Percentiles rank a stretch among this genome's conserved stretches.
Evolutionary conservation across 1,140 invertebrate species (phyloP).

Genomic region (Harpegnathos saltator): DNA sequence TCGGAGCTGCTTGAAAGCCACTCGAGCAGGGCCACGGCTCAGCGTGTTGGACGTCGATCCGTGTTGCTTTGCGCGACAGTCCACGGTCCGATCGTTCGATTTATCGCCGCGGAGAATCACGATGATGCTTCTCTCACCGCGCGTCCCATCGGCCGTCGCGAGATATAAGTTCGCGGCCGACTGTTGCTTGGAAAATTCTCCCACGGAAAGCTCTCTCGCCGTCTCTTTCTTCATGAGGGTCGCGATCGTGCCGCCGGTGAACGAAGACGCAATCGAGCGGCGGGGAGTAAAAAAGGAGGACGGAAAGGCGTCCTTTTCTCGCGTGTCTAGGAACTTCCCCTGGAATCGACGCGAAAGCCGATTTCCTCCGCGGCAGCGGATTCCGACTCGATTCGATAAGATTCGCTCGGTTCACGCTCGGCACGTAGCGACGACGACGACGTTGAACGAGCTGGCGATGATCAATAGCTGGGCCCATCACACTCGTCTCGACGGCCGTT

Average conservation of each 20-base stretch:
- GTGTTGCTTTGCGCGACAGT: background rate
- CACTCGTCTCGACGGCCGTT: background rate
- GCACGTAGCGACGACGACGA: background rate
- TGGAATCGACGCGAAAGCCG: background rate
- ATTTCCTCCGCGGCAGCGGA: background rate
- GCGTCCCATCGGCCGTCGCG: background rate
- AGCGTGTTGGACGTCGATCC: background rate
- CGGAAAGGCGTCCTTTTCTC: background rate
- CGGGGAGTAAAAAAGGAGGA: conserved; percentile 16
- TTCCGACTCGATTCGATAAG: background rate
- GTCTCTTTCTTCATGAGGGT: background rate
- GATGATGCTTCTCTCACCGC: background rate
- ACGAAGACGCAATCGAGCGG: background rate
- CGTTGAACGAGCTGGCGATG: background rate
- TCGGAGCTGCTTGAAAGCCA: no score
- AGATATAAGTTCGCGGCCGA: background rate
- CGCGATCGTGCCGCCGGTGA: background rate
- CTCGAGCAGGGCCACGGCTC: no score
- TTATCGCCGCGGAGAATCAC: background rate
- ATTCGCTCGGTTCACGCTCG: conserved; percentile 10
- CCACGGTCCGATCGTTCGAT: background rate
- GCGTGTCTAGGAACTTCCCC: background rate
- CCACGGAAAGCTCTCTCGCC: background rate
- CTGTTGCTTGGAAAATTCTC: background rate
- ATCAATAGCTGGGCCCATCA: conserved; percentile 19